phyloP scores from a whole-genome alignment of 2,888 invertebrate genomes.

The Enchytraeus crypticus region DNA sequence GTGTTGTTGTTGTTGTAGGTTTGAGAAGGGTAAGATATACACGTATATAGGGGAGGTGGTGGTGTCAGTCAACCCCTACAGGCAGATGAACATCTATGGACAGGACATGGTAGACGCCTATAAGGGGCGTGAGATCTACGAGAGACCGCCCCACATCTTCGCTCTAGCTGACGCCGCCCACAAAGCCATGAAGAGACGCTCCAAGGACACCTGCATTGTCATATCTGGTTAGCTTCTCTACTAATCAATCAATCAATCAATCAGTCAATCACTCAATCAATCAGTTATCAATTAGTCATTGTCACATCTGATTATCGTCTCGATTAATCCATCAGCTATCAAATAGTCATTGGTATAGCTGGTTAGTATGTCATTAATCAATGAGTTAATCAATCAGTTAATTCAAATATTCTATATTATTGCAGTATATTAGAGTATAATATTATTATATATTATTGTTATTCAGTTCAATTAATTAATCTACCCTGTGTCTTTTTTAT shows the following conservation, averaged over 20 bases:
- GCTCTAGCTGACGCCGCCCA: slow-evolving; percentile 97
- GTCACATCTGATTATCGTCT: not conserved
- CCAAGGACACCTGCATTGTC: slow-evolving; percentile 89
- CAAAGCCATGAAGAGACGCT: slow-evolving; percentile 78
- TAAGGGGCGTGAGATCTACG: slow-evolving; percentile 88
- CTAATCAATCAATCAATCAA: too few species aligned
- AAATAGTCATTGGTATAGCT: too few species aligned
- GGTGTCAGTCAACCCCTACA: slow-evolving; percentile 94
- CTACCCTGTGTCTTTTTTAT: too few species aligned
- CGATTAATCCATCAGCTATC: not conserved
- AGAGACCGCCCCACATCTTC: slow-evolving; percentile 91
- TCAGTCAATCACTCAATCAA: too few species aligned
- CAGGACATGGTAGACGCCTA: slow-evolving; percentile 76
- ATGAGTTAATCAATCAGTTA: too few species aligned
- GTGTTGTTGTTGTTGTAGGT: slow-evolving; percentile 23
- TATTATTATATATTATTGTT: too few species aligned
- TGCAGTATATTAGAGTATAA: too few species aligned
- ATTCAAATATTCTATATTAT: too few species aligned
- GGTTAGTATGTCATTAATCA: too few species aligned
- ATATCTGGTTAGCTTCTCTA: slow-evolving; percentile 63
- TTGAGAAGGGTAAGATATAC: slow-evolving; percentile 63
- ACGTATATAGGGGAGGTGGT: slow-evolving; percentile 87
- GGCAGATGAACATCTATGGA: slow-evolving; percentile 82
- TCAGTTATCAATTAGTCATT: too few species aligned
- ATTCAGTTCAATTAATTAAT: too few species aligned